Evolutionary conservation across 35 echinoderm and acorn worm genomes (phyloP).

Genomic region (Amphiura filiformis): DNA sequence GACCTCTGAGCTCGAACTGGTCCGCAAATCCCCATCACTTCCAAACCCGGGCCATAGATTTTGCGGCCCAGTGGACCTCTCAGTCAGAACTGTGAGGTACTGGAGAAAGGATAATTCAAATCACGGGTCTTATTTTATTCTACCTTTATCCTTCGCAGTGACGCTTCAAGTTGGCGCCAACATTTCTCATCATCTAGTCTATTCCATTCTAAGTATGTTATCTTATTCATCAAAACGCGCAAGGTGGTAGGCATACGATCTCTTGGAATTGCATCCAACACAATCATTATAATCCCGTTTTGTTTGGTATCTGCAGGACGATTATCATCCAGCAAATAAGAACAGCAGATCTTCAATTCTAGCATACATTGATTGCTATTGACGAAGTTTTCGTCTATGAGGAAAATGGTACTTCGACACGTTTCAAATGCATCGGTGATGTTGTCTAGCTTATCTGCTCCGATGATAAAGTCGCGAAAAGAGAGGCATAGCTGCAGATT

Average conservation of each 20-base stretch:
- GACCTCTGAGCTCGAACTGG: too few species aligned
- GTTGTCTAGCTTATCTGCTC: slow-evolving; percentile 14
- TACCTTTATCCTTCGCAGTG: not conserved
- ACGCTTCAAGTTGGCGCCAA: slow-evolving; percentile 19
- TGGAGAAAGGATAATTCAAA: too few species aligned
- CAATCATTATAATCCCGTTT: not conserved
- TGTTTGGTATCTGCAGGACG: not conserved
- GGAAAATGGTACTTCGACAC: not conserved
- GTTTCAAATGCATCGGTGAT: slow-evolving; percentile 12
- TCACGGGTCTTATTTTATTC: too few species aligned
- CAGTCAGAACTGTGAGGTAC: too few species aligned
- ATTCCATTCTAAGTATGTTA: slow-evolving; percentile 35
- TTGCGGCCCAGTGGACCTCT: too few species aligned
- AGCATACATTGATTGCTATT: slow-evolving; percentile 26
- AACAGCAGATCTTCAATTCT: slow-evolving; percentile 23
- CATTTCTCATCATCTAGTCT: slow-evolving; percentile 15
- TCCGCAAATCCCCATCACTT: too few species aligned
- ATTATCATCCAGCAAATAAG: not conserved
- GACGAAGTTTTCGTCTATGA: slow-evolving; percentile 27
- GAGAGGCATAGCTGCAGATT: slow-evolving; percentile 25
- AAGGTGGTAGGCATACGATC: slow-evolving; percentile 18
- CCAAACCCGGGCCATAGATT: too few species aligned
- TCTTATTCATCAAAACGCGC: slow-evolving; percentile 17
- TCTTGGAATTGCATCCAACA: slow-evolving; percentile 12
- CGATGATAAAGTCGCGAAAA: slow-evolving; percentile 32